Percentiles rank a stretch among this genome's conserved stretches.
Evolutionary conservation across 2,888 invertebrate genomes (phyloP).

Genomic region (Ptychoptera contaminata): DNA sequence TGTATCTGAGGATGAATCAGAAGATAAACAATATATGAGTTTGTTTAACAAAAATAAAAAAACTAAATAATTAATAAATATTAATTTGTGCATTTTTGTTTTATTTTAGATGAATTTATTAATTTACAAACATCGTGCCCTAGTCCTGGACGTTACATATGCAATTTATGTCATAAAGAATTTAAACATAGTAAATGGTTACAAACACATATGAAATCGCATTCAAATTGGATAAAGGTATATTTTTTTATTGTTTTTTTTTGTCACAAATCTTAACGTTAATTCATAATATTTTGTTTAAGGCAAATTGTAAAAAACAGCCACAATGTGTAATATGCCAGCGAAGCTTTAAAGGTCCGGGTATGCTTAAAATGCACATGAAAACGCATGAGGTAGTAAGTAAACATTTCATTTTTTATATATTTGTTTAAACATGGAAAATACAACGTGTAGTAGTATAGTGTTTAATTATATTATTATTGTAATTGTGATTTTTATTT

Average conservation of each 20-base stretch:
- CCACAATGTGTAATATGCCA: constrained; percentile 44
- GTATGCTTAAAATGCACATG: constrained; percentile 51
- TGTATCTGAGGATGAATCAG: constrained; percentile 13
- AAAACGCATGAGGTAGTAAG: constrained; percentile 36
- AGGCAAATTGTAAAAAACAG: constrained; percentile 47
- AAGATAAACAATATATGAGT: constrained; percentile 14
- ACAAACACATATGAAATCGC: constrained; percentile 44
- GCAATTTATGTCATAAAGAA: constrained; percentile 46
- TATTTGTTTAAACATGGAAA: not conserved
- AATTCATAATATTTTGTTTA: not conserved
- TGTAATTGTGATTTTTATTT: not conserved
- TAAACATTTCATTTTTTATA: not conserved
- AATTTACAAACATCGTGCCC: constrained; percentile 36
- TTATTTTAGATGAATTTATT: constrained; percentile 26
- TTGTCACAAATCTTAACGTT: not conserved
- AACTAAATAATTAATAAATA: not conserved
- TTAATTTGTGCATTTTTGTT: constrained; percentile 1
- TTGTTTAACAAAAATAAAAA: not conserved
- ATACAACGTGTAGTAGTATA: not conserved
- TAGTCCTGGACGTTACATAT: constrained; percentile 40
- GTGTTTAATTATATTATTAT: not conserved
- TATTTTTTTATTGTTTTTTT: not conserved
- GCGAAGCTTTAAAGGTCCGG: constrained; percentile 46
- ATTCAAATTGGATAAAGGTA: constrained; percentile 43
- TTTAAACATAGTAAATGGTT: constrained; percentile 45